Conservation (phyloP, 2,888 invertebrate genomes). For the Acleris cristana region DNA sequence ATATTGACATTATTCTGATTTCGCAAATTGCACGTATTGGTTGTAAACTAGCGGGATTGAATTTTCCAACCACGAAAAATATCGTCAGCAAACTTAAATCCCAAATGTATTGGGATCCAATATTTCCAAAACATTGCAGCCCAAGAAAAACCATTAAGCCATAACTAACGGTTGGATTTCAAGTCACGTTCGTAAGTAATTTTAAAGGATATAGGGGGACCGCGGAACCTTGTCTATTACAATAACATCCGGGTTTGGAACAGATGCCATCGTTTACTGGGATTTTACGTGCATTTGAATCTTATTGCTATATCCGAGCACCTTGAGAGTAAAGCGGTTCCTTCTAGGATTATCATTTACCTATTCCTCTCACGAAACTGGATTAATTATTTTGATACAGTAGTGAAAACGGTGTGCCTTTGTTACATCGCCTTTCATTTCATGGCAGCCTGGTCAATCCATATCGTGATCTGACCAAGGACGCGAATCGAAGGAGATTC, state of each 20-base stretch:
- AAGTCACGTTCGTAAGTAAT: conserved; percentile 70
- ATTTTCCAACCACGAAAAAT: neutral
- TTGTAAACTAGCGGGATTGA: too few relatives aligned
- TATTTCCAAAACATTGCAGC: conserved; percentile 36
- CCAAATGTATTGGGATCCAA: conserved; percentile 32
- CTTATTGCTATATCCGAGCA: conserved; percentile 7
- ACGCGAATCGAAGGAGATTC: too few relatives aligned
- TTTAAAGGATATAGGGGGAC: conserved; percentile 60
- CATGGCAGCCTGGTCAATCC: too few relatives aligned
- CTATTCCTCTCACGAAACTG: neutral
- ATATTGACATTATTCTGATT: too few relatives aligned
- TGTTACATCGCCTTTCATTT: too few relatives aligned
- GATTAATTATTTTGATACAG: too few relatives aligned
- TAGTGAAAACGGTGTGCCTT: too few relatives aligned
- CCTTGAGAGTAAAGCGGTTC: neutral
- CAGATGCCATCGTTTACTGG: conserved; percentile 53
- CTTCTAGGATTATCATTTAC: neutral
- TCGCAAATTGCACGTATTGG: too few relatives aligned
- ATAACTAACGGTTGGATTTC: conserved; percentile 53
- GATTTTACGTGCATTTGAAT: conserved; percentile 29
- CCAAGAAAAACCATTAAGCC: conserved; percentile 36
- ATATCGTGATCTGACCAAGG: too few relatives aligned
- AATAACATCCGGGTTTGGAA: conserved; percentile 53
- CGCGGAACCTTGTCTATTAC: conserved; percentile 49
- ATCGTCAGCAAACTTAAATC: conserved; percentile 26